These are phyloP conservation scores for Caenorhabditis sulstoni DNA, from an alignment of 2,888 invertebrate genomes.

Conservation along the genomic window DNA sequence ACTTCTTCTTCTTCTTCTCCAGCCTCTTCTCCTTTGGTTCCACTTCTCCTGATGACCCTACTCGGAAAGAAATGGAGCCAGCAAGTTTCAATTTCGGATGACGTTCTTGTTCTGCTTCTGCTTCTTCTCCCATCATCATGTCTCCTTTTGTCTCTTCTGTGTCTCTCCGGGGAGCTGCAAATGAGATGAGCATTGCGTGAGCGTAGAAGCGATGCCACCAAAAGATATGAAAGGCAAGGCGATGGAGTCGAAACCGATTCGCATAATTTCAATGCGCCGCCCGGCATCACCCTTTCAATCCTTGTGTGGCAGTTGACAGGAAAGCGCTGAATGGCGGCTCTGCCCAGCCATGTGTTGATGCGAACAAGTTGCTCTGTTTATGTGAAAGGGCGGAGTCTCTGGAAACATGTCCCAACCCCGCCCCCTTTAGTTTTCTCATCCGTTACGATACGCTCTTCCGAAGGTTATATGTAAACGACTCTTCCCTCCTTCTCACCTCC, in stretches of 20 bases:
- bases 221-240: slow-evolving; percentile 31
- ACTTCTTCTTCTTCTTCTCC: slow-evolving; percentile 16
- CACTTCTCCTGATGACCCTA: slow-evolving; percentile 9
- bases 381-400: slow-evolving; percentile 3
- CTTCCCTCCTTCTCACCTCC: slow-evolving; percentile 14
- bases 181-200: slow-evolving; percentile 54
- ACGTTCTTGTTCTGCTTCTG: slow-evolving; percentile 2
- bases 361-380: slow-evolving; percentile 24
- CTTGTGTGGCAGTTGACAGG: too few species aligned
- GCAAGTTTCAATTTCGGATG: slow-evolving; percentile 43
- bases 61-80: slow-evolving; percentile 23
- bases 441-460: slow-evolving; percentile 46
- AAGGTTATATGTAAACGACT: slow-evolving; percentile 46
- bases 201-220: slow-evolving; percentile 28
- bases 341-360: too few species aligned
- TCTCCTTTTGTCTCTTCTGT: slow-evolving; percentile 32
- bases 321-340: too few species aligned
- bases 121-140: slow-evolving; percentile 4
- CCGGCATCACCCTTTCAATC: not conserved
- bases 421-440: slow-evolving; percentile 1
- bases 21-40: slow-evolving; percentile 9
- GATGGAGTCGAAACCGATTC: slow-evolving; percentile 15
- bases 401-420: too few species aligned
- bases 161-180: slow-evolving; percentile 23
- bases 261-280: slow-evolving; percentile 24